Conservation (phyloP, 2,888 invertebrate genomes). For the Caenorhabditis afra region DNA sequence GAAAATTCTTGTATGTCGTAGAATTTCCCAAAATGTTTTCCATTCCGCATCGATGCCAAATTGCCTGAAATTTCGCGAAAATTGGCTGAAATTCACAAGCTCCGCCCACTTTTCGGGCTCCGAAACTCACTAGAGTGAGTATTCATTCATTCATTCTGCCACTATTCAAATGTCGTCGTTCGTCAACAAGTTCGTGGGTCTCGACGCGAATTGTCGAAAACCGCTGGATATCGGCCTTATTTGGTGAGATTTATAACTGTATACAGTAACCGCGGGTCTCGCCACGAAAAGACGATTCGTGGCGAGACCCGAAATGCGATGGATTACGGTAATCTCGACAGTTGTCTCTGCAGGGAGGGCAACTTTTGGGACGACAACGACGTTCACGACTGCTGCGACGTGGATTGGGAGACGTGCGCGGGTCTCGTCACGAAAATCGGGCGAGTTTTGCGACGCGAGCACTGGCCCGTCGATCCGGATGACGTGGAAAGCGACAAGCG, state of each 20-base stretch:
- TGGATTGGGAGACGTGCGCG: conserved; percentile 60
- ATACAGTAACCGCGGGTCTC: background rate
- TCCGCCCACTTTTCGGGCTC: no score
- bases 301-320: background rate
- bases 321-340: no score
- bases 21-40: no score
- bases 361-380: conserved; percentile 72
- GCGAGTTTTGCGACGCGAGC: conserved; percentile 30
- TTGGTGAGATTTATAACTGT: conserved; percentile 25
- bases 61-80: conserved; percentile 1
- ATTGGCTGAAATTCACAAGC: background rate
- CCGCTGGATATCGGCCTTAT: conserved; percentile 33
- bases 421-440: conserved; percentile 59
- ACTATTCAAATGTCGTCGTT: conserved; percentile 14
- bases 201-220: conserved; percentile 36
- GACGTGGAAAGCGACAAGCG: background rate
- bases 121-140: background rate
- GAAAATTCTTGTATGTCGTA: no score
- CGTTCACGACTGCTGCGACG: conserved; percentile 69
- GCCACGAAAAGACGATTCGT: background rate
- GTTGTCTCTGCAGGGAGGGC: conserved; percentile 65
- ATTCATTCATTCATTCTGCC: background rate
- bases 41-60: no score
- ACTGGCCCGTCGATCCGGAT: background rate
- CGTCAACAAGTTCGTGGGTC: conserved; percentile 17